Base-by-base conservation (phyloP, 2,888 invertebrate species). In the Dryadula phaetusa region DNA sequence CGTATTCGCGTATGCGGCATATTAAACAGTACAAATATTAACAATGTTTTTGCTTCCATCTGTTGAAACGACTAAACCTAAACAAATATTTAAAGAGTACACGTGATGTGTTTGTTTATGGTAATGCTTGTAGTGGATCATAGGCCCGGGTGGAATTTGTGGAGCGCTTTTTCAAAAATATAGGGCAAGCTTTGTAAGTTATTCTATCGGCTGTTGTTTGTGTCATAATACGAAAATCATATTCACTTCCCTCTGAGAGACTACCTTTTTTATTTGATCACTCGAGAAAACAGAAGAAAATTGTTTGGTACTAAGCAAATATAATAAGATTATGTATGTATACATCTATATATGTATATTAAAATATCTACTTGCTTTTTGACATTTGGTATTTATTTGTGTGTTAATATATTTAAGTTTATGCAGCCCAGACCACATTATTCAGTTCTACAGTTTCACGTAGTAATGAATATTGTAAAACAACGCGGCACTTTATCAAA, bases 11-110 rank as follows among this genome's bases (percentile, higher is more conserved):
- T 40, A 40, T n/a, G 56, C 8, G 16, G 56, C 22, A 56, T 52
- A 62, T 54, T 34, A 53, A 44, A 44, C 44, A 54, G 44, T 42
- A 34, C 54, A 46, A 54, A 64, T 64, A 64, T 49, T 62, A 64
- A 54, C 44, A 32, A 32, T 46, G 53, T 56, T 37, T 63, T 64
- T 32, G 4, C 52, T 64, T 18, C 42, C 54, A 56, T 64, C 16
- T 56, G 54, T 64, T 54, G 54, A 54, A 64, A 54, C 54, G 44
- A 64, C 64, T 56, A 62, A 62, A 16, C 66, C 66, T 66, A 66
- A 62, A 56, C 28, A 66, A 66, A 66, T 47, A 56, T 62, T 66
- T 25, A 25, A 60, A 18, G 22, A 54, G 53, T 54, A 56, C 22
- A 62, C 46, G 37, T 37, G 37, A 25, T 46, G 44, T 66, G 37